phyloP scores from a whole-genome alignment of 1,140 invertebrate species.

The Himalopsyche phryganea region DNA sequence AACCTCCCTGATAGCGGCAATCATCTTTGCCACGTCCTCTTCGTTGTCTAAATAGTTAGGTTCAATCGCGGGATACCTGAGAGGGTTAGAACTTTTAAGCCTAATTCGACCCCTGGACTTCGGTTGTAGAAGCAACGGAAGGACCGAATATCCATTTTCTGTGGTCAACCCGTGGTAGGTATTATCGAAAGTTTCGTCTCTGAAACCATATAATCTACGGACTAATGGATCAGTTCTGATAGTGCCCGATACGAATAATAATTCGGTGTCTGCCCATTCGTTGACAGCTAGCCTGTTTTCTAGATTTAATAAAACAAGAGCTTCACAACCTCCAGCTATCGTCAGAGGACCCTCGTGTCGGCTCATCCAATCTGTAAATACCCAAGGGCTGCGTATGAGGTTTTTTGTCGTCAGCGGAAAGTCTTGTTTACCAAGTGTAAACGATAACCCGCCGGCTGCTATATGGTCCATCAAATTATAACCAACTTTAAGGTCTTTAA shows the following conservation, averaged over 20 bases:
- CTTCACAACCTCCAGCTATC: slow-evolving; percentile 76
- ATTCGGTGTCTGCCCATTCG: slow-evolving; percentile 71
- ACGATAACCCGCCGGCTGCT: slow-evolving; percentile 60
- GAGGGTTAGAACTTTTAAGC: slow-evolving; percentile 66
- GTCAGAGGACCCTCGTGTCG: slow-evolving; percentile 61
- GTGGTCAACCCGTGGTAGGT: slow-evolving; percentile 40
- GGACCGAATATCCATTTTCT: slow-evolving; percentile 47
- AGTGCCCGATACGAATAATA: slow-evolving; percentile 61
- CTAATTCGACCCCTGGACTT: slow-evolving; percentile 69
- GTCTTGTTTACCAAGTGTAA: slow-evolving; percentile 53
- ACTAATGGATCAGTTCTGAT: slow-evolving; percentile 53
- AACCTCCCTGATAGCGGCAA: slow-evolving; percentile 61
- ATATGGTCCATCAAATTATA: slow-evolving; percentile 71
- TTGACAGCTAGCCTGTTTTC: slow-evolving; percentile 59
- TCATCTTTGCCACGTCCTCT: slow-evolving; percentile 60
- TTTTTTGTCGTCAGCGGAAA: slow-evolving; percentile 51
- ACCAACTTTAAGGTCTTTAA: slow-evolving; percentile 65
- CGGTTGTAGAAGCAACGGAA: slow-evolving; percentile 66
- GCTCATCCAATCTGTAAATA: slow-evolving; percentile 51
- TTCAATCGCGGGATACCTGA: slow-evolving; percentile 72
- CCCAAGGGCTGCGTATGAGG: slow-evolving; percentile 59
- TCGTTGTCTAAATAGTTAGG: slow-evolving; percentile 72
- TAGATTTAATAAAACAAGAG: slow-evolving; percentile 69
- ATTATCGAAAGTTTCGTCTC: slow-evolving; percentile 52
- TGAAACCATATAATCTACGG: slow-evolving; percentile 55